Evolutionary conservation across 2,888 invertebrate genomes (phyloP).

Genomic region (Caradrina kadenii): DNA sequence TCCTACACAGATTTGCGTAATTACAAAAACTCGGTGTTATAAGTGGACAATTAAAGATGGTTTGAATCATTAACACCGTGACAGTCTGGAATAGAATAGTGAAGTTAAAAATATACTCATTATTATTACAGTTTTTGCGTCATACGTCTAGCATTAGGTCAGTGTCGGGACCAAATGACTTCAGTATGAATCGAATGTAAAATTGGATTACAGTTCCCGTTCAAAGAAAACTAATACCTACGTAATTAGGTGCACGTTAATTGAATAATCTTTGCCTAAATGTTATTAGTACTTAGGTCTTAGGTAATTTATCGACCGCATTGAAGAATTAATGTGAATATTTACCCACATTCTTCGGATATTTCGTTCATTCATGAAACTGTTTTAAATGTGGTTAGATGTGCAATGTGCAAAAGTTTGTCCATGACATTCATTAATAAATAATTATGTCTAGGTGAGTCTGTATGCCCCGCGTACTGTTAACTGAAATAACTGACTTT

Average conservation of each 20-base stretch:
- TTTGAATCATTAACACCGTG: conserved; percentile 34
- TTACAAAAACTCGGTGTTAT: conserved; percentile 57
- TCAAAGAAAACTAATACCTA: not conserved
- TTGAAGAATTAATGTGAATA: conserved; percentile 4
- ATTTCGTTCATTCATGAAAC: conserved; percentile 30
- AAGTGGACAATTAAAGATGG: conserved; percentile 52
- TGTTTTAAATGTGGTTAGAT: not conserved
- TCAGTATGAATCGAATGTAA: conserved; percentile 37
- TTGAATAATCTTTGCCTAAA: not conserved
- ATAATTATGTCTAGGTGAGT: not conserved
- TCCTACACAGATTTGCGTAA: conserved; percentile 69
- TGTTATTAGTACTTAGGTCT: not conserved
- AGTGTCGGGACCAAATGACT: conserved; percentile 48
- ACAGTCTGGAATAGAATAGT: conserved; percentile 9
- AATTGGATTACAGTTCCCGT: conserved; percentile 20
- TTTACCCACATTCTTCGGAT: conserved; percentile 19
- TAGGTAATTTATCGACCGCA: not conserved
- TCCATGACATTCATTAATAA: conserved; percentile 7
- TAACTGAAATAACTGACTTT: not conserved
- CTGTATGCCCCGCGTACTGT: not conserved
- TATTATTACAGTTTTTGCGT: conserved; percentile 41
- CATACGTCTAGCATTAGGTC: conserved; percentile 51
- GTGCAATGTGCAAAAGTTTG: not conserved
- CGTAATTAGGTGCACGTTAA: not conserved
- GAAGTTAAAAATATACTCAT: conserved; percentile 43